Base-by-base conservation (phyloP, 2,888 invertebrate species). In the Trichopria drosophilae region DNA sequence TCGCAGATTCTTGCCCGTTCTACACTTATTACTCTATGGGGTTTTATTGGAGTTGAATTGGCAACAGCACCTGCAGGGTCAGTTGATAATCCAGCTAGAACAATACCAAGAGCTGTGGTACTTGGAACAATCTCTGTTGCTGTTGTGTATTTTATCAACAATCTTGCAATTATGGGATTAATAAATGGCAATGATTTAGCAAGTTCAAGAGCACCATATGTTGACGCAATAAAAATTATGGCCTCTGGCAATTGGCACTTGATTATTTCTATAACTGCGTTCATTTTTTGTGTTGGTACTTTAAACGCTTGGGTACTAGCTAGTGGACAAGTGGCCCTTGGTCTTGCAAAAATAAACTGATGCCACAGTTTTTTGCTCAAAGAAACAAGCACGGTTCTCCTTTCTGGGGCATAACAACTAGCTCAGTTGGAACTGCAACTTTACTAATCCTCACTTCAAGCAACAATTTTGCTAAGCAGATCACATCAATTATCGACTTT, bases 361-460 rank as follows among this genome's bases (percentile, higher is more conserved):
- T 42, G 42, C 42, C 42, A 42, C 42, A 42, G 42, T 42, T 42
- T 32, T 42, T 42, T 42, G 42, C 42, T 42, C 29, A 42, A 42
- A 42, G 42, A 42, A 42, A 42, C 42, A 42, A 42, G 42, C 42
- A 31, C 42, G 42, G 42, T 42, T 42, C 42, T 42, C 42, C 42
- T 42, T 42, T 42, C 31, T 42, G 29, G 42, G 42, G 42, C 42
- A 42, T 42, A 42, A 42, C 42, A 42, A 42, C 15, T 16, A 42
- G 42, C 31, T 42, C 42, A 9, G 42, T 42, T 42, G 42, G 42
- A n/a, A 42, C 42, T 42, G 10, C 42, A 42, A 13, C 15, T 42
- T 16, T 42, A 42, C 42, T 42, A 42, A 42, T 42, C 13, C 42
- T 42, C 42, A 42, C 42, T 42, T 42, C 42, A 42, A 42, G 42